Conservation (phyloP, 1,140 invertebrate genomes). For the Megathymus violae region DNA sequence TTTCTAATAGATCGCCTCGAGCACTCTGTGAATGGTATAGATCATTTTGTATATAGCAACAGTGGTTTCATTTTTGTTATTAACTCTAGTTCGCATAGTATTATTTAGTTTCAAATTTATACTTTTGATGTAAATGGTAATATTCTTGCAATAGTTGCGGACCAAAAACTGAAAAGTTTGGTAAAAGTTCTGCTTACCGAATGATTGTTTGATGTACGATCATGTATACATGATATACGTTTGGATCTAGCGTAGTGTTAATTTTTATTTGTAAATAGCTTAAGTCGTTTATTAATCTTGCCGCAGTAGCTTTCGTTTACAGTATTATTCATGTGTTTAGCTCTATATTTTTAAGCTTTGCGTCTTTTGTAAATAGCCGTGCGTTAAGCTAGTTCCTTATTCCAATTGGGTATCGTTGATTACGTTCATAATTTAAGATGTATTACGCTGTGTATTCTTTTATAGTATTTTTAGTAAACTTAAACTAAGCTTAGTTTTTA, state of each 20-base stretch:
- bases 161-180: not conserved
- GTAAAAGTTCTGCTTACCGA: conserved; percentile 4
- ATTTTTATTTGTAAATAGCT: conserved; percentile 36
- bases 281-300: conserved; percentile 48
- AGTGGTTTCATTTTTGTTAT: conserved; percentile 5
- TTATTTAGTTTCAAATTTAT: not conserved
- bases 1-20: conserved; percentile 10
- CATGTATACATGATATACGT: not conserved
- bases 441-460: conserved; percentile 5
- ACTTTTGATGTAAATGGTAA: not conserved
- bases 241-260: conserved; percentile 8
- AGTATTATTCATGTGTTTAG: conserved; percentile 52
- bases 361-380: conserved; percentile 46
- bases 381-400: conserved; percentile 25
- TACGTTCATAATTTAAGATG: conserved; percentile 14
- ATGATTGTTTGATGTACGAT: conserved; percentile 16
- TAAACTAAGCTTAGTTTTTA: conserved; percentile 6
- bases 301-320: conserved; percentile 45
- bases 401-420: conserved; percentile 5
- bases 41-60: conserved; percentile 28
- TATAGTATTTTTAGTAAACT: conserved; percentile 5
- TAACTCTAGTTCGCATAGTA: not conserved
- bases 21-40: conserved; percentile 34
- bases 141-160: not conserved
- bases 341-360: conserved; percentile 19